Evolutionary conservation across 92 coral and sea anemone species (phyloP).

Genomic region (Epizoanthus fatuus): DNA sequence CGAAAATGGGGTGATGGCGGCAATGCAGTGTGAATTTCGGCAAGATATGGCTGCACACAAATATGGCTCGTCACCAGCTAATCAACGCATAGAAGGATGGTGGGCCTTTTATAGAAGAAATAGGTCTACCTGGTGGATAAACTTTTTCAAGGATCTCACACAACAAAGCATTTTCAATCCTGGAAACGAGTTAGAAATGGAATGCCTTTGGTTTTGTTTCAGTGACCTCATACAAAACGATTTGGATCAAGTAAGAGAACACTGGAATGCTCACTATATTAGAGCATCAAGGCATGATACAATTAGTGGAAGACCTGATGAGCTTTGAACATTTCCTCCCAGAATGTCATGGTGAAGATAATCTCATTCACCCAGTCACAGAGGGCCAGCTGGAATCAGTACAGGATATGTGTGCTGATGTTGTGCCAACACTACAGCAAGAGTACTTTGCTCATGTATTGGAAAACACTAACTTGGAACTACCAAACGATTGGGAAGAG

Average conservation of each 20-base stretch:
- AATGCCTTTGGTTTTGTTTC: constrained; percentile 24
- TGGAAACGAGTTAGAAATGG: background rate
- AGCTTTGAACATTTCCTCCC: background rate
- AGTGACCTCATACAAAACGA: background rate
- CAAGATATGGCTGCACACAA: constrained; percentile 44
- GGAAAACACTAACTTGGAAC: no score
- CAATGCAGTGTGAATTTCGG: constrained; percentile 40
- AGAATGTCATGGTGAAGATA: background rate
- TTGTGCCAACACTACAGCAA: no score
- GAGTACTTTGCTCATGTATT: no score
- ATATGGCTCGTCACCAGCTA: constrained; percentile 53
- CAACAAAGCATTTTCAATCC: background rate
- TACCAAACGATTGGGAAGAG: no score
- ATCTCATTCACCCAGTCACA: background rate
- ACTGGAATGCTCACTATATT: background rate
- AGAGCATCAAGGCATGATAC: constrained; percentile 6
- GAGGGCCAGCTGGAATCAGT: no score
- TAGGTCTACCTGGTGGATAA: background rate
- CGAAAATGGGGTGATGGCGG: constrained; percentile 44
- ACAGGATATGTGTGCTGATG: no score
- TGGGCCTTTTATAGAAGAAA: constrained; percentile 1
- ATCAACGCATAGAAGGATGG: background rate
- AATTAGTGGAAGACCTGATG: background rate
- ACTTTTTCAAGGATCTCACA: background rate
- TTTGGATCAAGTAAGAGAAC: background rate